Base-by-base conservation (phyloP, 2,113 vertebrate genomes). In the Planiliza haematocheilus region DNA sequence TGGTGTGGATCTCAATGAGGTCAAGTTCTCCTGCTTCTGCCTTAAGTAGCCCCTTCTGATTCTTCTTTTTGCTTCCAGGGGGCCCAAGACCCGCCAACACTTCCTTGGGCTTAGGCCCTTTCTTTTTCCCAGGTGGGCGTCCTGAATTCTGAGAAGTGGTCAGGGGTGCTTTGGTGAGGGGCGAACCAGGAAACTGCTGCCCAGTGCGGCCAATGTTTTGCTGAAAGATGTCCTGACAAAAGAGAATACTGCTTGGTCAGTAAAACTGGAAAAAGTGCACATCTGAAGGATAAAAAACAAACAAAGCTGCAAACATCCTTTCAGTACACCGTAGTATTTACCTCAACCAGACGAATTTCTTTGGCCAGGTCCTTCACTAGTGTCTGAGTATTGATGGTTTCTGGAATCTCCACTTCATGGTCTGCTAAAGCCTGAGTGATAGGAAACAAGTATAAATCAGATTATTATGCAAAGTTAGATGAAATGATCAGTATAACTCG, bases 321-420 rank as follows among this genome's bases (percentile, higher is more conserved):
- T 17, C 12, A 43, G 2, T 14, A 4, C 24, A 51, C 53, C 52
- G 10, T 34, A 1, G 10, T 1, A 42, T 85, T 91, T 88, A 97
- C 96, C 94, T 97, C 96, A 65, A 96, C 96, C 58, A 97, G 92
- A 38, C 96, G 94, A 70, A 97, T 96, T 90, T 97, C 96, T 86
- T 96, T 97, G 79, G 96, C 96, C 86, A 97, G 89, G 84, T 97
- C 96, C 83, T 97, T 97, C 74, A 97, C 95, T 58, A 97, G 90
- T 30, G 94, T 95, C 38, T 93, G 94, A 9, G 95, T 97, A 53
- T 95, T 94, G 60, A 97, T 95, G 16, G 92, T 96, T 77, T 96
- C 95, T 2, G 96, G 96, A 62, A 97, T 97, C 88, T 97, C 96
- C 53, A 93, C 93, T 74, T 96, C 95, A 20, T 97, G 96, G 2